Base-by-base conservation (phyloP, 1,140 invertebrate species). In the Drosophila rhopaloa region DNA sequence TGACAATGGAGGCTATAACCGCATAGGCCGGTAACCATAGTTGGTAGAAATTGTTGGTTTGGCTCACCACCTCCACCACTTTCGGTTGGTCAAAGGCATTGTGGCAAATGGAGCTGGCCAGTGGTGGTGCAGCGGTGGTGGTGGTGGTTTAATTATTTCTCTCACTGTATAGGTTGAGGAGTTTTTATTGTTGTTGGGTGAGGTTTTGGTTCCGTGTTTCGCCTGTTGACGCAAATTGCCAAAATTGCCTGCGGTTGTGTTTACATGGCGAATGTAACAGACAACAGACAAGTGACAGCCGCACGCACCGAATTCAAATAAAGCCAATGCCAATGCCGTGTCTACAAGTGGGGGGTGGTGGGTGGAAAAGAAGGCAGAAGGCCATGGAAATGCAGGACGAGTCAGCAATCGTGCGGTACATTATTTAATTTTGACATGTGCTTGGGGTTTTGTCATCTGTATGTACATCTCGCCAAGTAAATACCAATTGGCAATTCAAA, bases 381-480 rank as follows among this genome's bases (percentile, higher is more conserved):
- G 19, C 27, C 46, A 35, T 51, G 41, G 44, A 48, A 68, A 58
- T 59, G 56, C 48, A 80, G 73, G 56, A 67, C 56, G 63, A 72
- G 55, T 58, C 74, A 71, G 83, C 84, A 86, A 86, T 79, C 83
- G 82, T 86, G 82, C 82, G 83, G 80, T 83, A 88, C 83, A 83
- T 89, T 88, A 89, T 88, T 88, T 88, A 89, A 88, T 88, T 89
- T 77, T 88, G 83, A 89, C 83, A 88, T 89, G 83, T 88, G 83
- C 83, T 88, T 80, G 84, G 85, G 83, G 83, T 79, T 86, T 83
- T 66, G 47, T 67, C 65, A 63, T 71, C 66, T 62, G 61, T 83
- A 59, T 77, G 61, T 61, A 46, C 56, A 55, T 14, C 16, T 16
- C 60, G 14, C 48, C 46, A 51, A 68, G 71, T 79, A 63, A 59